Evolutionary conservation across 1,140 invertebrate species (phyloP), one percentile per base, ranked within the genome.

Genomic region (Drosophila willistoni): DNA sequence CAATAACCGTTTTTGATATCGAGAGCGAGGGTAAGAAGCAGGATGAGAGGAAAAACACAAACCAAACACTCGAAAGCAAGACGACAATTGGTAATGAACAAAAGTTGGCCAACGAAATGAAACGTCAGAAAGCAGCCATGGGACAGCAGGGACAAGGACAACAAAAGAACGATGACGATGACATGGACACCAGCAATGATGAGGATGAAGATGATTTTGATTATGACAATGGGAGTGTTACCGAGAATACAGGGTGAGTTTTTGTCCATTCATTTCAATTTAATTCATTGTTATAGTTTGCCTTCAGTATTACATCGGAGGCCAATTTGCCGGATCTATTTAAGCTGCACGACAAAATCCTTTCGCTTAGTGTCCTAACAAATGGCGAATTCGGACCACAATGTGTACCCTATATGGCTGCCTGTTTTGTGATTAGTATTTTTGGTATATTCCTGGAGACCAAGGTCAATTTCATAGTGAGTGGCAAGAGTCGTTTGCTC

Each of bases 391-490:
- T 91, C 33, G 91, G 91, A 0, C 77, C 90, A 14, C 86, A 92
- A 63, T 89, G 82, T 39, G 91, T 92, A 9, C 81, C 81, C 59
- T 92, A 91, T 68, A 91, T 92, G 81, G 90, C 91, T 2, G 90
- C 81, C 29, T 90, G 90, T 57, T 92, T 92, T 66, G 82, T 92
- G 34, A 76, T 91, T 33, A 83, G 77, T 55, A 84, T 92, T 57
- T 92, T 92, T 66, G 91, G 86, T 5, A 91, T 92, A 10, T 92
- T 92, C 42, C 75, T 92, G 6, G 84, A 87, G 41, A 92, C 90
- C 7, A 92, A 92, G 57, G 91, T 92, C 14, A 91, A 90, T 42
- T 91, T 92, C 56, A 77, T 86, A 29, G 81, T 90, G 10, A 71
- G 83, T 19, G 89, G 90, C 47, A 82, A 91, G 56, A 92, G 77